These are phyloP conservation scores for Formica aserva DNA, from an alignment of 2,888 invertebrate species.

Conservation along the genomic window DNA sequence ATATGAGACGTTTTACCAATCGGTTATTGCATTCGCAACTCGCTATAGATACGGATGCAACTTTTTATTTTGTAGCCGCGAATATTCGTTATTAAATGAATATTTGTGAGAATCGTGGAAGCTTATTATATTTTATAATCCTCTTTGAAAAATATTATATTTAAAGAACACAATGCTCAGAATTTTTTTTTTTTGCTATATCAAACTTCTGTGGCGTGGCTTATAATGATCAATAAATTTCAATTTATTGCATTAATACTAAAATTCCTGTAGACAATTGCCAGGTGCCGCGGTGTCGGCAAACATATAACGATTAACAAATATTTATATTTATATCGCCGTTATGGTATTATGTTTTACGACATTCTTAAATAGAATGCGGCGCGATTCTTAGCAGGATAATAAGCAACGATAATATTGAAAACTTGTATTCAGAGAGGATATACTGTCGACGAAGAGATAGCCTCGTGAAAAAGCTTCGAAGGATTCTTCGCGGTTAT, in stretches of 20 bases:
- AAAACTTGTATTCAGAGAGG: constrained; percentile 23
- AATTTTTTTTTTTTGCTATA: neutral
- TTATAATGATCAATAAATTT: constrained; percentile 24
- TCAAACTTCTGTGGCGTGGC: neutral
- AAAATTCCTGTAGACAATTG: constrained; percentile 26
- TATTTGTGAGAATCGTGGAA: constrained; percentile 1
- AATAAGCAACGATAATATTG: constrained; percentile 47
- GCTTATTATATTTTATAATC: neutral
- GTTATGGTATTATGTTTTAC: constrained; percentile 42
- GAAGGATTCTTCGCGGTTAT: constrained; percentile 34
- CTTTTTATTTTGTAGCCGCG: neutral
- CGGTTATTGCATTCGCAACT: constrained; percentile 30
- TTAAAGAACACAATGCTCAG: neutral
- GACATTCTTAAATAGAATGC: constrained; percentile 16
- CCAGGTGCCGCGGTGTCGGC: constrained; percentile 21
- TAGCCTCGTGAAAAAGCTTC: neutral
- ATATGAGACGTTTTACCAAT: constrained; percentile 76
- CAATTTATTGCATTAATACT: neutral
- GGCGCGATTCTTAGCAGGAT: constrained; percentile 23
- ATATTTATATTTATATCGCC: constrained; percentile 32
- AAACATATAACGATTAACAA: constrained; percentile 24
- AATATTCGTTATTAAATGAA: neutral
- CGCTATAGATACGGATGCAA: neutral
- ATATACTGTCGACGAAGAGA: constrained; percentile 23
- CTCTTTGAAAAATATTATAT: neutral